Base-by-base conservation (phyloP, 1,140 invertebrate genomes). In the Megalopta genalis region DNA sequence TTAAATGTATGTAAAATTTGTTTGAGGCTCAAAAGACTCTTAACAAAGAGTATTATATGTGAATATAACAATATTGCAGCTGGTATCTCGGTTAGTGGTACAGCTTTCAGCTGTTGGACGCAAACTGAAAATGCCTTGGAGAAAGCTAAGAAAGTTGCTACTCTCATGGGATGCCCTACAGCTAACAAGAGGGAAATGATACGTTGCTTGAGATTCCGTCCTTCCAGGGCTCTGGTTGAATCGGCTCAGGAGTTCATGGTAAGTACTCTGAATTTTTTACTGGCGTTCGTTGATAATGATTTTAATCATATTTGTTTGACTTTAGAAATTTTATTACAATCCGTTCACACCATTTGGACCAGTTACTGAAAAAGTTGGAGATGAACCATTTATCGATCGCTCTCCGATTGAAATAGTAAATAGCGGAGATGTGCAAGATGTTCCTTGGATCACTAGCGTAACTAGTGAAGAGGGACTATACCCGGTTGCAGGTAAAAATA, bases 11-110 rank as follows among this genome's bases (percentile, higher is more conserved):
- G 14, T 16, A 18, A 32, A 32, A 32, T 32, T 62, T 63, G 21
- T 37, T 8, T 16, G 7, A 39, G 18, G 3, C 16, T 16, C 14
- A 23, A 42, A 69, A 2, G 46, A 18, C 25, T 72, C 10, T 59
- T 69, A n/a, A n/a, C n/a, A n/a, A n/a, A n/a, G n/a, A n/a, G n/a
- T 67, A 66, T 42, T 46, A 23, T 32, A n/a, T n/a, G n/a, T n/a
- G n/a, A n/a, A n/a, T n/a, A n/a, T n/a, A n/a, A n/a, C n/a, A n/a
- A n/a, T n/a, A 25, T 73, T n/a, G 23, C 5, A 88, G 94, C 95
- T 66, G 97, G 95, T 6, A 95, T 98, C 64, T 95, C 97, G 0
- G 95, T 96, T 91, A 97, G 97, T 88, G 97, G 97, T 0, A 95
- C 95, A 18, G 94, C 95, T 7, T 90, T 97, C 1, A 92, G 94